phyloP scores from a whole-genome alignment of 2,888 invertebrate species.

The Diaperis boleti region DNA sequence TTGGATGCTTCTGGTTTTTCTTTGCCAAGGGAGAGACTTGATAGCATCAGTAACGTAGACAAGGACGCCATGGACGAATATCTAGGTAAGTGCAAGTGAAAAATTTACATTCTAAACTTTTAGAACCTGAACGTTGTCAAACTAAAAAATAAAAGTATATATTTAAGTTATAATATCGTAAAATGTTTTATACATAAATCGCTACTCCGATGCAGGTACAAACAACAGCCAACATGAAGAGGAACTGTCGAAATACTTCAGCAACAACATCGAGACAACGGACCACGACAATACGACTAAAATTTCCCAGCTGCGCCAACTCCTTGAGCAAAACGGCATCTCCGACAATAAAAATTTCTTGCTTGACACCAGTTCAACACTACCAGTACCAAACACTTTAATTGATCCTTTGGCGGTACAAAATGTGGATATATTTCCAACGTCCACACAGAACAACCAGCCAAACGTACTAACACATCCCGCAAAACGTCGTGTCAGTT shows the following conservation, averaged over 20 bases:
- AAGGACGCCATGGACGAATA: conserved; percentile 87
- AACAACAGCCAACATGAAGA: conserved; percentile 85
- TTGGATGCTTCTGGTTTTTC: conserved; percentile 55
- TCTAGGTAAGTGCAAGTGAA: conserved; percentile 67
- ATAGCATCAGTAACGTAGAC: conserved; percentile 82
- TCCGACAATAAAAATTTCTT: conserved; percentile 50
- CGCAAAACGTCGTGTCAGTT: conserved; percentile 70
- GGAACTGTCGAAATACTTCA: conserved; percentile 87
- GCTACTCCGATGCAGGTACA: conserved; percentile 71
- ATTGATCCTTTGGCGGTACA: conserved; percentile 34
- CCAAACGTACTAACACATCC: conserved; percentile 15
- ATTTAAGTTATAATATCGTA: too few species aligned
- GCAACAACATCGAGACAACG: conserved; percentile 65
- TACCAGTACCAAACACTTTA: conserved; percentile 27
- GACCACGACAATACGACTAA: conserved; percentile 66
- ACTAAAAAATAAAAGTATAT: too few species aligned
- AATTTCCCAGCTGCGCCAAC: conserved; percentile 79
- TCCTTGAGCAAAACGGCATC: conserved; percentile 69
- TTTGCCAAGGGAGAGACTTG: conserved; percentile 73
- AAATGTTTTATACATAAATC: too few species aligned
- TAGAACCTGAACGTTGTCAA: neutral
- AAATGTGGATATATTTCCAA: conserved; percentile 17
- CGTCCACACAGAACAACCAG: conserved; percentile 35
- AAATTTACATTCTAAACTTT: neutral
- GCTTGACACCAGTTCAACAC: conserved; percentile 15